A percentile compares a stretch with the other conserved stretches of the same genome.
These are phyloP conservation scores for Plutella xylostella DNA, from an alignment of 2,888 invertebrate species.

Conservation along the genomic window DNA sequence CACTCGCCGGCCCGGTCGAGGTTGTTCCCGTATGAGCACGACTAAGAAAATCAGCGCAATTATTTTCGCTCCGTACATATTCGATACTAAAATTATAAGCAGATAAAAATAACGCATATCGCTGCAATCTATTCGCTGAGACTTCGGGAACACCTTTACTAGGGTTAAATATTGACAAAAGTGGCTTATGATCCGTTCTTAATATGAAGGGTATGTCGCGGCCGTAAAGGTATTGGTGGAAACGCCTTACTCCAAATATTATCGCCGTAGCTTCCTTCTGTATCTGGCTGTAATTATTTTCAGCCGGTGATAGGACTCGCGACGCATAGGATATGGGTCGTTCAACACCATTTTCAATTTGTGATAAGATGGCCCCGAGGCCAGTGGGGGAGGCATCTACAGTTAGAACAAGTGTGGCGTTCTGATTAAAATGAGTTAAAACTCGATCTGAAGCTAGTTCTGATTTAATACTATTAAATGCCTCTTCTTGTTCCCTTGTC, in stretches of 20 bases:
- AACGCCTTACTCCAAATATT: background rate
- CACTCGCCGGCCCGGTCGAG: no score
- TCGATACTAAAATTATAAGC: no score
- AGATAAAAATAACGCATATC: conserved; percentile 1
- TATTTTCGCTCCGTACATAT: no score
- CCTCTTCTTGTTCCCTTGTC: conserved; percentile 1
- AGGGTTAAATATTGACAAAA: background rate
- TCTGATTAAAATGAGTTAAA: conserved; percentile 5
- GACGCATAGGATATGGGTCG: no score
- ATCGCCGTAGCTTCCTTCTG: conserved; percentile 8
- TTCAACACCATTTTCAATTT: background rate
- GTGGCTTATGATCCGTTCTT: conserved; percentile 8
- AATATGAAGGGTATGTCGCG: conserved; percentile 5
- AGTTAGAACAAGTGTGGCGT: background rate
- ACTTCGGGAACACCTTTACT: conserved; percentile 1
- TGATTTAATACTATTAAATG: conserved; percentile 3
- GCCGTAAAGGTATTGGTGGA: conserved; percentile 8
- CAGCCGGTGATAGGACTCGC: background rate
- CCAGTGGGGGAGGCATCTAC: conserved; percentile 4
- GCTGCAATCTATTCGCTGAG: background rate
- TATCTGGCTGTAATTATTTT: conserved; percentile 6
- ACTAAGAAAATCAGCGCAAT: no score
- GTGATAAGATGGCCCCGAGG: background rate
- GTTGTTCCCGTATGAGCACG: no score
- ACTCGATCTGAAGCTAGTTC: conserved; percentile 4